These are phyloP conservation scores for Hippasteria phrygiana DNA, from an alignment of 53 echinoderm and acorn worm species.

Conservation along the genomic window DNA sequence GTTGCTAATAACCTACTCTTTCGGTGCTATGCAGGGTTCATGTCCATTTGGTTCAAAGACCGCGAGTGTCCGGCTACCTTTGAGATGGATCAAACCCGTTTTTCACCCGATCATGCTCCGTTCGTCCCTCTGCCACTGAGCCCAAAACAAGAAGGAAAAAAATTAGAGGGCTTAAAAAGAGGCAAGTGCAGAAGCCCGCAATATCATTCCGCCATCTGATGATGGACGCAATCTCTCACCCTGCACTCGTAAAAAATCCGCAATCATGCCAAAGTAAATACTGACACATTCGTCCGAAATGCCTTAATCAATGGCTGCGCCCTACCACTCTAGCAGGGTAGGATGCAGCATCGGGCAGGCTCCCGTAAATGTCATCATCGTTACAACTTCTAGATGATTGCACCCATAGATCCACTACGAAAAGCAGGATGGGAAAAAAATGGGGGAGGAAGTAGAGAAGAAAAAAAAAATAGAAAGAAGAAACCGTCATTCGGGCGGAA, in stretches of 20 bases:
- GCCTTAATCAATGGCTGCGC: constrained; percentile 52
- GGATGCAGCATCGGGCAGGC: constrained; percentile 3
- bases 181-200: constrained; percentile 57
- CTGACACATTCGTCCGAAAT: constrained; percentile 63
- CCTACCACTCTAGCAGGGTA: not conserved
- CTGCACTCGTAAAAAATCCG: constrained; percentile 60
- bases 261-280: constrained; percentile 68
- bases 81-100: constrained; percentile 17
- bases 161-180: constrained; percentile 24
- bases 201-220: constrained; percentile 39
- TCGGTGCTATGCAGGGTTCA: constrained; percentile 21
- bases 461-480: too few relatives aligned
- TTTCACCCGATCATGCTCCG: constrained; percentile 19
- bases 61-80: constrained; percentile 31
- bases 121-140: constrained; percentile 4
- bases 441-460: not conserved
- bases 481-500: constrained; percentile 52
- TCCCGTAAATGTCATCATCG: constrained; percentile 59
- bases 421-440: constrained; percentile 1
- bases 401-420: not conserved
- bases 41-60: constrained; percentile 46
- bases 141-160: not conserved
- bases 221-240: constrained; percentile 50
- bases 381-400: constrained; percentile 63
- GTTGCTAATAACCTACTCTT: constrained; percentile 2